Conservation (phyloP, 2,888 invertebrate genomes). For the Tenthredo scrophulariae region DNA sequence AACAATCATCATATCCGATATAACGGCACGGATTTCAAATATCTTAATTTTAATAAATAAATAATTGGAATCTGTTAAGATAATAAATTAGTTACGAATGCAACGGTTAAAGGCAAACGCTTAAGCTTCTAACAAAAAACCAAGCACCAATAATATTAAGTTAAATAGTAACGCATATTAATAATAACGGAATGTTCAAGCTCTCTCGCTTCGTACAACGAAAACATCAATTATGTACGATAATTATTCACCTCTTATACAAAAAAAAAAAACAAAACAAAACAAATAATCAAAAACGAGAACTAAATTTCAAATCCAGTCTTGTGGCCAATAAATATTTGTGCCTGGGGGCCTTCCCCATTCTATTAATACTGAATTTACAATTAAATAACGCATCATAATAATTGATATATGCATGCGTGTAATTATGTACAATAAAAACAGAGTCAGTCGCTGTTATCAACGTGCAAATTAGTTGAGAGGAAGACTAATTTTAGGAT, state of each 20-base stretch:
- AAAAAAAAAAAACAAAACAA: background rate
- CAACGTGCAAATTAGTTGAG: slow-evolving; percentile 1
- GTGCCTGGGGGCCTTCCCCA: slow-evolving; percentile 1
- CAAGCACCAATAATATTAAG: slow-evolving; percentile 52
- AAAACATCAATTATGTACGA: background rate
- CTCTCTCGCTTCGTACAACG: slow-evolving; percentile 35
- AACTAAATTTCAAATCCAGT: slow-evolving; percentile 42
- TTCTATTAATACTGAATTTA: slow-evolving; percentile 41
- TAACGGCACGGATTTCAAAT: slow-evolving; percentile 2
- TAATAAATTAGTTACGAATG: slow-evolving; percentile 56
- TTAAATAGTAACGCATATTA: slow-evolving; percentile 55
- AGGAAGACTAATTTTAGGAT: background rate
- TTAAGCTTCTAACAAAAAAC: slow-evolving; percentile 64
- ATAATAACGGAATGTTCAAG: slow-evolving; percentile 67
- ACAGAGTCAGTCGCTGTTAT: background rate
- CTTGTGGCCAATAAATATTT: slow-evolving; percentile 20
- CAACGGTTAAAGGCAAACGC: slow-evolving; percentile 59
- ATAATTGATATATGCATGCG: slow-evolving; percentile 10
- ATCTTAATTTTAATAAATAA: slow-evolving; percentile 24
- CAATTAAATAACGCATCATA: slow-evolving; percentile 30
- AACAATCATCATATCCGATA: slow-evolving; percentile 1
- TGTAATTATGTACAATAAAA: slow-evolving; percentile 7
- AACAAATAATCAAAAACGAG: background rate
- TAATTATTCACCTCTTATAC: slow-evolving; percentile 23
- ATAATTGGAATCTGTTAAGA: slow-evolving; percentile 7